Percentiles rank a stretch among this genome's conserved stretches.
Conservation (phyloP, 2,888 invertebrate species). For the Sialis lutaria region DNA sequence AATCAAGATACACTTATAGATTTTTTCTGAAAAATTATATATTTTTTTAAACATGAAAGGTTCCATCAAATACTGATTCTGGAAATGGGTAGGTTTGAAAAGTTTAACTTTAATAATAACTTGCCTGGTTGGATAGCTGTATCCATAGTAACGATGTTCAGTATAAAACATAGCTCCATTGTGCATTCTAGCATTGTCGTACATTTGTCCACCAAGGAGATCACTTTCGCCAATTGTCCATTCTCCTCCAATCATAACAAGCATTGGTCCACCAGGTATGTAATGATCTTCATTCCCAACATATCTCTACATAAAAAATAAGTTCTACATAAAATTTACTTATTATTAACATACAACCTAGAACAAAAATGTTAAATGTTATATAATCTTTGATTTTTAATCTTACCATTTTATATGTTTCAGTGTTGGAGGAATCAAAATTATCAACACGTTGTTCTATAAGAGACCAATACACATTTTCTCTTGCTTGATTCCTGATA, state of each 20-base stretch:
- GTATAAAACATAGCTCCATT: slow-evolving; percentile 51
- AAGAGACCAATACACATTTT: too few species aligned
- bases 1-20: too few species aligned
- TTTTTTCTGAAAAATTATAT: too few species aligned
- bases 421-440: neutral
- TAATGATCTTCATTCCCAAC: slow-evolving; percentile 26
- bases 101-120: too few species aligned
- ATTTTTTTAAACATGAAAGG: too few species aligned
- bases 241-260: slow-evolving; percentile 59
- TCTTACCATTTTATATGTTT: neutral
- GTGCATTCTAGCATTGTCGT: slow-evolving; percentile 36
- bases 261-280: slow-evolving; percentile 35
- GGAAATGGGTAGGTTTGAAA: neutral
- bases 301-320: neutral
- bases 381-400: neutral
- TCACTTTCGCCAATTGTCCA: slow-evolving; percentile 42
- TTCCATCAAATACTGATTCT: too few species aligned
- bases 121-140: slow-evolving; percentile 6
- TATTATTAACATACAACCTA: neutral
- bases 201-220: slow-evolving; percentile 40
- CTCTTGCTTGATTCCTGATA: too few species aligned
- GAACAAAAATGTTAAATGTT: neutral
- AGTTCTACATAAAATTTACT: neutral
- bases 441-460: slow-evolving; percentile 5
- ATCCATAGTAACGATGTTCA: slow-evolving; percentile 65